phyloP scores from a whole-genome alignment of 2,113 vertebrate species.

The Ophthalmolycus amberensis region DNA sequence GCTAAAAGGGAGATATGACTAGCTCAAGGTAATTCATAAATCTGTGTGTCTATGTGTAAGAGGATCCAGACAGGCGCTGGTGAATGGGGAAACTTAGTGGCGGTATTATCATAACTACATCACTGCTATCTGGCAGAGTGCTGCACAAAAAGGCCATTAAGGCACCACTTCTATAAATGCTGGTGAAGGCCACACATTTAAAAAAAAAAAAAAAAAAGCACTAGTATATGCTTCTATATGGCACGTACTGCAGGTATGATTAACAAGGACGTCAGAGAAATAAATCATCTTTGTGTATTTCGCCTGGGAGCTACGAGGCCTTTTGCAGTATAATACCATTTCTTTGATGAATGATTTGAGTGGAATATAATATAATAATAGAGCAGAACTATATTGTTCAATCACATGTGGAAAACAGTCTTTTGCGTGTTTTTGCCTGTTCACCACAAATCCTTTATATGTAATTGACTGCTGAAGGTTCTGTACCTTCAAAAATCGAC shows the following conservation, averaged over 20 bases:
- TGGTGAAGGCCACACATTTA: conserved; percentile 30
- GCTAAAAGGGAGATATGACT: conserved; percentile 66
- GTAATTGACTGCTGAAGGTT: conserved; percentile 1
- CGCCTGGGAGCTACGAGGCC: conserved; percentile 37
- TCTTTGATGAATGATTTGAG: conserved; percentile 53
- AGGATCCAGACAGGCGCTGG: conserved; percentile 24
- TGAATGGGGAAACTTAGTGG: conserved; percentile 26
- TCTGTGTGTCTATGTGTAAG: conserved; percentile 51
- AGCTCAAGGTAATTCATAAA: conserved; percentile 74
- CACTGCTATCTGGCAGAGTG: conserved; percentile 25
- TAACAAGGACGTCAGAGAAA: conserved; percentile 41
- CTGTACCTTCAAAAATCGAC: not conserved
- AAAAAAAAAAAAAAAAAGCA: conserved; percentile 6
- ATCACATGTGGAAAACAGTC: not conserved
- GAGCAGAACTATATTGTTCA: not conserved
- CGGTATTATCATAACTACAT: conserved; percentile 40
- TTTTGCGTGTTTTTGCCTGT: conserved; percentile 4
- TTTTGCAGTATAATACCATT: conserved; percentile 40
- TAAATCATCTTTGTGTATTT: conserved; percentile 59
- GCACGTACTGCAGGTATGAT: conserved; percentile 41
- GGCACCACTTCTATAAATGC: conserved; percentile 43
- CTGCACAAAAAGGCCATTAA: conserved; percentile 39
- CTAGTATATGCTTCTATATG: conserved; percentile 16
- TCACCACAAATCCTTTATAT: not conserved
- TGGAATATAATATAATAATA: conserved; percentile 12